These are phyloP conservation scores for Erannis defoliaria DNA, from an alignment of 2,888 invertebrate genomes.

Conservation along the genomic window DNA sequence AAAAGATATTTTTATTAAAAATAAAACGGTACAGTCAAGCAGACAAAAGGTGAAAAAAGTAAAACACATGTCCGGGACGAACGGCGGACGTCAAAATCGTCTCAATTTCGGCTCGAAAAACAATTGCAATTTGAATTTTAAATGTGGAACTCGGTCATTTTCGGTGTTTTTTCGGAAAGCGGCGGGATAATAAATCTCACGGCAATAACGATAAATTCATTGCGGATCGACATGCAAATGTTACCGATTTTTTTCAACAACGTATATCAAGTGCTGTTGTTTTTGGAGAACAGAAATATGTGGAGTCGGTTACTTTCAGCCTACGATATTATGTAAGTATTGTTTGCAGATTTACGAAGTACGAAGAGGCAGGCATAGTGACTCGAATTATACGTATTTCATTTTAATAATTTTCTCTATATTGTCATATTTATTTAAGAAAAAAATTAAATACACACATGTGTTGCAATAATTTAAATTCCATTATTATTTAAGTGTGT, in stretches of 20 bases:
- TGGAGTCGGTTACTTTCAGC: constrained; percentile 58
- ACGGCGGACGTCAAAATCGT: constrained; percentile 82
- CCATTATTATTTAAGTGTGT: no score
- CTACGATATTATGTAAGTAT: no score
- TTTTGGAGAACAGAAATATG: constrained; percentile 49
- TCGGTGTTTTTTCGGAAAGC: constrained; percentile 79
- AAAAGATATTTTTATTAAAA: constrained; percentile 49
- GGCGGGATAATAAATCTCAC: constrained; percentile 79
- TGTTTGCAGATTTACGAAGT: no score
- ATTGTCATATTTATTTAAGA: no score
- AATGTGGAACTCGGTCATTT: constrained; percentile 79
- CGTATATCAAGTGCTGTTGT: constrained; percentile 71
- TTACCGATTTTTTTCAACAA: constrained; percentile 76
- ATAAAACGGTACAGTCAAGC: constrained; percentile 55
- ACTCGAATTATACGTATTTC: no score
- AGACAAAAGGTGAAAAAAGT: constrained; percentile 47
- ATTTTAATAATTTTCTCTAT: no score
- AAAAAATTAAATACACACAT: no score
- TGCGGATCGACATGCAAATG: constrained; percentile 86
- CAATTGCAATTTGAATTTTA: constrained; percentile 83
- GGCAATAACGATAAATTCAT: constrained; percentile 86
- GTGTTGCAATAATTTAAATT: no score
- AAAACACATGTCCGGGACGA: constrained; percentile 72
- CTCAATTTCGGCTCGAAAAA: constrained; percentile 82
- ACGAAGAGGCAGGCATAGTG: no score